phyloP scores from a whole-genome alignment of 2,888 invertebrate genomes.

The Mythimna albipuncta region DNA sequence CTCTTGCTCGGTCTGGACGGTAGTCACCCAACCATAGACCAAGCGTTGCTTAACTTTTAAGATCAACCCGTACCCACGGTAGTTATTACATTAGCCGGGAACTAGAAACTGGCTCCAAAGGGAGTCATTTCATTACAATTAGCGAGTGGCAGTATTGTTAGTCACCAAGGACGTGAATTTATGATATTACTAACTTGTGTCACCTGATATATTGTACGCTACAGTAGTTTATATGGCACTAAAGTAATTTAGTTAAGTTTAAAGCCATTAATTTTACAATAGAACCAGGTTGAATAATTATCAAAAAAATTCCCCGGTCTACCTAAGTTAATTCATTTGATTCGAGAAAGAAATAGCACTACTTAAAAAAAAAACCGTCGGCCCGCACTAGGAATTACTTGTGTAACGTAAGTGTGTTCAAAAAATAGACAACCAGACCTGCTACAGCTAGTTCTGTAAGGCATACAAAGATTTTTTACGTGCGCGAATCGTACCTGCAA shows the following conservation, averaged over 20 bases:
- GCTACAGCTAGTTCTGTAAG: too few species aligned
- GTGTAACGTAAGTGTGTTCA: too few species aligned
- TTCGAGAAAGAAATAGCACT: neutral
- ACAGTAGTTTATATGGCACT: conserved; percentile 16
- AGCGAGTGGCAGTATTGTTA: conserved; percentile 30
- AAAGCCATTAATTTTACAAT: conserved; percentile 17
- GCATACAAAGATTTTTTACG: too few species aligned
- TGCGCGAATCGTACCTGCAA: too few species aligned
- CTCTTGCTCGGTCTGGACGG: too few species aligned
- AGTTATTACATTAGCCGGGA: too few species aligned
- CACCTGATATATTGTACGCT: conserved; percentile 7
- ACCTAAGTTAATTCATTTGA: neutral
- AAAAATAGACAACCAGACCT: too few species aligned
- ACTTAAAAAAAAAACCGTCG: neutral
- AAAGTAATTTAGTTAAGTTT: conserved; percentile 25
- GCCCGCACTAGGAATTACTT: too few species aligned
- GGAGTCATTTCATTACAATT: conserved; percentile 47
- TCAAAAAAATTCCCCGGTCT: neutral
- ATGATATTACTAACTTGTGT: conserved; percentile 28
- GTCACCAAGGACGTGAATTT: conserved; percentile 52
- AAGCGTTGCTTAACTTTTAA: too few species aligned
- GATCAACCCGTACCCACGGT: too few species aligned
- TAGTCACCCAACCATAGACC: too few species aligned
- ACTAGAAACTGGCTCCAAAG: conserved; percentile 22
- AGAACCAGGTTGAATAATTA: conserved; percentile 1